Percentiles rank a stretch among this genome's conserved stretches.
phyloP scores from a whole-genome alignment of 2,113 vertebrate species.

The Coturnix japonica region DNA sequence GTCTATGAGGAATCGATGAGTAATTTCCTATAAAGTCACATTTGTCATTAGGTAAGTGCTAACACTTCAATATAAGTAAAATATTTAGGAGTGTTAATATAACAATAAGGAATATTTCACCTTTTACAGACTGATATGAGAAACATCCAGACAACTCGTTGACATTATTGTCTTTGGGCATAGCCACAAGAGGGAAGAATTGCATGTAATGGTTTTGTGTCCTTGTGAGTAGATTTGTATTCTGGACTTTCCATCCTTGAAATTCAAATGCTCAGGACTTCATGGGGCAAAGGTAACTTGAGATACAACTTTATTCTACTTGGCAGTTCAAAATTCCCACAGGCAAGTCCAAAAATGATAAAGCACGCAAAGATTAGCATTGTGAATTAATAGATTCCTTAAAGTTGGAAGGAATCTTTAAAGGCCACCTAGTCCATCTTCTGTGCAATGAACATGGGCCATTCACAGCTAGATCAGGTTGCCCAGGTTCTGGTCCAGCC shows the following conservation, averaged over 20 bases:
- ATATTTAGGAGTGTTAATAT: neutral
- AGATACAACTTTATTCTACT: neutral
- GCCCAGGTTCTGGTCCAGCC: too few species aligned
- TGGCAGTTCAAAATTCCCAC: slow-evolving; percentile 11
- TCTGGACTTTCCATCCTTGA: neutral
- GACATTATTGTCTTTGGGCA: neutral
- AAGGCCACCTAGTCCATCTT: too few species aligned
- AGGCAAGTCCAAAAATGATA: neutral
- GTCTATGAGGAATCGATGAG: neutral
- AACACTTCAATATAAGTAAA: neutral
- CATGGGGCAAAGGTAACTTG: neutral
- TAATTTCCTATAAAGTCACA: neutral
- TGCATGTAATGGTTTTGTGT: neutral
- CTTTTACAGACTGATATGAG: neutral
- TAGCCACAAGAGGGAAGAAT: neutral
- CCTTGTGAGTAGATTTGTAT: neutral
- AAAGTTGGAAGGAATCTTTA: too few species aligned
- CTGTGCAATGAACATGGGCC: too few species aligned
- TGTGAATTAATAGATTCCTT: too few species aligned
- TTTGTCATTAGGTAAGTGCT: neutral
- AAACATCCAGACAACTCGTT: neutral
- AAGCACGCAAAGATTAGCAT: neutral
- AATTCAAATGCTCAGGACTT: slow-evolving; percentile 16
- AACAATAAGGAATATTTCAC: neutral
- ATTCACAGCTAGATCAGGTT: too few species aligned